Evolutionary conservation across 2,888 invertebrate species (phyloP).

Genomic region (Ptilodon capucinus): DNA sequence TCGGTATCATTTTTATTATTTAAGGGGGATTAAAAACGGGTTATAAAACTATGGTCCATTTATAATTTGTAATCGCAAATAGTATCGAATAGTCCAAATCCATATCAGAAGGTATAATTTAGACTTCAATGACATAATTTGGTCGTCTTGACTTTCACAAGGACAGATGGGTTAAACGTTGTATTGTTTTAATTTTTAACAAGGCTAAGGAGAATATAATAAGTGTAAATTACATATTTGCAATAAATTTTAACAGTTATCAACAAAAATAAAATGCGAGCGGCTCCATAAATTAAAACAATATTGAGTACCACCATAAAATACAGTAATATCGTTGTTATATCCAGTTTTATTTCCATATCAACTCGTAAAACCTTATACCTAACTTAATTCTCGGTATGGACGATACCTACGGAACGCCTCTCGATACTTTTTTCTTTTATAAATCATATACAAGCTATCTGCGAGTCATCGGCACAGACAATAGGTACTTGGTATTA

Average conservation of each 20-base stretch:
- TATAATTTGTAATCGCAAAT: too few relatives aligned
- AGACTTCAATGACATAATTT: too few relatives aligned
- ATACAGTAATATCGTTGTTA: slow-evolving; percentile 14
- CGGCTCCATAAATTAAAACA: slow-evolving; percentile 13
- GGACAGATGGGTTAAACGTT: too few relatives aligned
- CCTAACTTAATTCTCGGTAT: slow-evolving; percentile 29
- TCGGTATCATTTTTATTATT: too few relatives aligned
- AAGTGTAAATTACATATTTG: too few relatives aligned
- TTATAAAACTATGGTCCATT: too few relatives aligned
- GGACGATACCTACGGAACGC: slow-evolving; percentile 30
- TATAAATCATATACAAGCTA: slow-evolving; percentile 33
- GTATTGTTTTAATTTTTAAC: too few relatives aligned
- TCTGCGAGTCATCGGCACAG: slow-evolving; percentile 36
- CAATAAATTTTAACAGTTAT: background rate
- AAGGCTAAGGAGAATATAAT: too few relatives aligned
- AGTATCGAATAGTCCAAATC: too few relatives aligned
- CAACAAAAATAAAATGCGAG: background rate
- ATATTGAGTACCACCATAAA: slow-evolving; percentile 11
- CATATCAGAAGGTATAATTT: too few relatives aligned
- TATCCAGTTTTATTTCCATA: slow-evolving; percentile 21
- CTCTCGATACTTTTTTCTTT: slow-evolving; percentile 34
- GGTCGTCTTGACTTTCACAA: too few relatives aligned
- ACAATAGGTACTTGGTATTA: slow-evolving; percentile 47
- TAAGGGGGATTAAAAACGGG: too few relatives aligned
- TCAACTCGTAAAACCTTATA: slow-evolving; percentile 29